phyloP scores from a whole-genome alignment of 1,140 invertebrate species.

The Octopus bimaculoides region DNA sequence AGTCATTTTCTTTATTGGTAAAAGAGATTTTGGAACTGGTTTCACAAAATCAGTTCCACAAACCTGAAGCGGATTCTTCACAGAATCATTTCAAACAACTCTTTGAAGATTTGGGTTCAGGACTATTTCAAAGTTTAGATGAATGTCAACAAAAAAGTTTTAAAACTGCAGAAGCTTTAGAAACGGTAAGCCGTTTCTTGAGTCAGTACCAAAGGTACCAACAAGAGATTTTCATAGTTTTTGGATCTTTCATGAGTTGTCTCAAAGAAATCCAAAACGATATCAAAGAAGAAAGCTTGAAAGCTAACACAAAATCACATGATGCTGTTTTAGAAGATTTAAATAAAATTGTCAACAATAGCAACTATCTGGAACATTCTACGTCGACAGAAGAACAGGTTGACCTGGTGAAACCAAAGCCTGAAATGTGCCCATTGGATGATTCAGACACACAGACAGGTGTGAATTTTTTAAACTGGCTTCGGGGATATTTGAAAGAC shows the following conservation, averaged over 20 bases:
- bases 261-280: background rate
- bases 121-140: too few relatives aligned
- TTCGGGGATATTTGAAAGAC: background rate
- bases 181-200: too few relatives aligned
- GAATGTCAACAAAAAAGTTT: background rate
- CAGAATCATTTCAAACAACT: too few relatives aligned
- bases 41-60: too few relatives aligned
- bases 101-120: too few relatives aligned
- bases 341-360: background rate
- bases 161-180: background rate
- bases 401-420: background rate
- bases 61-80: too few relatives aligned
- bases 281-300: conserved; percentile 22
- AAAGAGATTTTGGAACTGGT: too few relatives aligned
- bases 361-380: background rate
- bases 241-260: background rate
- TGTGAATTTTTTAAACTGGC: background rate
- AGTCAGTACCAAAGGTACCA: too few relatives aligned
- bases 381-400: background rate
- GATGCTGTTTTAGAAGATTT: background rate
- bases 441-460: background rate
- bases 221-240: background rate
- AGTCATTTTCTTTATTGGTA: too few relatives aligned
- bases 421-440: background rate
- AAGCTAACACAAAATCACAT: conserved; percentile 8